phyloP scores from a whole-genome alignment of 2,113 vertebrate species.

The Tursiops truncatus region DNA sequence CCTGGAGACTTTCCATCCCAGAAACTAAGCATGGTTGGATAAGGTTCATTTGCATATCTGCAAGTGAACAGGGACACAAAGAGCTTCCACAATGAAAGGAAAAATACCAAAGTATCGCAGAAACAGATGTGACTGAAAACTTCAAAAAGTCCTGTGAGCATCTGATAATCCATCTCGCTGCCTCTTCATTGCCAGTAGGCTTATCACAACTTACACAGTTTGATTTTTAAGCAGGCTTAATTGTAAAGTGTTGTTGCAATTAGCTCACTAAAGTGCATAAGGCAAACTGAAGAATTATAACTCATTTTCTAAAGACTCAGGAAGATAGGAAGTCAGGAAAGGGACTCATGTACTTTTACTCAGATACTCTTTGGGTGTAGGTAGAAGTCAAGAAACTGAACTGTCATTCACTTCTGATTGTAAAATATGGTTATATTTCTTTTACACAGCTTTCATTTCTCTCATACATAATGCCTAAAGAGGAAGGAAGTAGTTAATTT shows the following conservation, averaged over 20 bases:
- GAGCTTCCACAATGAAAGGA: conserved; percentile 29
- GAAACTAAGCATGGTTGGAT: conserved; percentile 12
- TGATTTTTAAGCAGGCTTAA: conserved; percentile 62
- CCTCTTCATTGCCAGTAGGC: conserved; percentile 56
- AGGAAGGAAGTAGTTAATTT: background rate
- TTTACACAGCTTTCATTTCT: background rate
- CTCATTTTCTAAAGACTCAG: conserved; percentile 39
- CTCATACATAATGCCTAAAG: background rate
- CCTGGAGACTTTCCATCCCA: conserved; percentile 48
- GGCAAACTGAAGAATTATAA: conserved; percentile 26
- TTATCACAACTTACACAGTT: conserved; percentile 59
- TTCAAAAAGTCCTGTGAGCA: conserved; percentile 43
- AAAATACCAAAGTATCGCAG: conserved; percentile 11
- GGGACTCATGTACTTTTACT: conserved; percentile 20
- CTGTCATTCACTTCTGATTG: background rate
- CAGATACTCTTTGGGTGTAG: background rate
- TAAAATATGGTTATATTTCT: background rate
- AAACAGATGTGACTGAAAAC: conserved; percentile 53
- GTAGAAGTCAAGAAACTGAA: background rate
- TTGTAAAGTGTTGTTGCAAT: conserved; percentile 49
- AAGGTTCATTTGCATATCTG: conserved; percentile 57
- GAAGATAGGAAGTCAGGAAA: conserved; percentile 2
- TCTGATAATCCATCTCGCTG: conserved; percentile 51
- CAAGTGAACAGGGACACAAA: conserved; percentile 49
- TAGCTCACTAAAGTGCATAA: conserved; percentile 42